Base-by-base conservation (phyloP, 2,113 vertebrate genomes). In the Raja brachyura region DNA sequence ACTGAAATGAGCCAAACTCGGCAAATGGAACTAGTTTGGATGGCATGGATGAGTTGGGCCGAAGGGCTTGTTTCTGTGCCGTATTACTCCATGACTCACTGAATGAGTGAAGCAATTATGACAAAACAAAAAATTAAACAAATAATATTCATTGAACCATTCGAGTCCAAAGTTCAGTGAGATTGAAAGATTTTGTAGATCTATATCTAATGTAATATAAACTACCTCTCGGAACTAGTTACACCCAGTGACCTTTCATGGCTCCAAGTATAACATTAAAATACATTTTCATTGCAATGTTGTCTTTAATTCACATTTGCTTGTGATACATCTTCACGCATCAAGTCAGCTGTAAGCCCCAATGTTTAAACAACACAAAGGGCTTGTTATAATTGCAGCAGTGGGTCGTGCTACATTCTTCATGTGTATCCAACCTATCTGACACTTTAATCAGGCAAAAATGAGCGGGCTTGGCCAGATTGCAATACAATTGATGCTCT, bases 141-240 rank as follows among this genome's bases (percentile, higher is more conserved):
- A 88, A 66, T 88, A 88, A 66, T 90, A 90, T 63, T 90, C 4
- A 33, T 90, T 66, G 63, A 90, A 90, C 31, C 61, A 68, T 20
- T 68, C 11, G 61, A 63, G n/a, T 90, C 31, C 4, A 68, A 68
- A 90, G 28, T 66, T 66, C 54, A 85, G 81, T 61, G 61, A 66
- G n/a, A 90, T 90, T 90, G 63, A 90, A 90, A 18, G 14, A 68
- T 68, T 66, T 63, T 90, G 16, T 39, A 68, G 59, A 90, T 90
- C n/a, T 90, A 3, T 63, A 90, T 86, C 48, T 14, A 59, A 85
- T 85, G 22, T 61, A 85, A 85, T 85, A 5, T 61, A 28, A 86
- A 86, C 56, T 59, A 61, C 14, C 16, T n/a, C 16, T 56, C 4
- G 61, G 33, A 68, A 90, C 63, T 33, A 66, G 13, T 63, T 68